A percentile compares a stretch with the other conserved stretches of the same genome.
Conservation (phyloP, 2,113 vertebrate species). For the Pygoscelis adeliae region DNA sequence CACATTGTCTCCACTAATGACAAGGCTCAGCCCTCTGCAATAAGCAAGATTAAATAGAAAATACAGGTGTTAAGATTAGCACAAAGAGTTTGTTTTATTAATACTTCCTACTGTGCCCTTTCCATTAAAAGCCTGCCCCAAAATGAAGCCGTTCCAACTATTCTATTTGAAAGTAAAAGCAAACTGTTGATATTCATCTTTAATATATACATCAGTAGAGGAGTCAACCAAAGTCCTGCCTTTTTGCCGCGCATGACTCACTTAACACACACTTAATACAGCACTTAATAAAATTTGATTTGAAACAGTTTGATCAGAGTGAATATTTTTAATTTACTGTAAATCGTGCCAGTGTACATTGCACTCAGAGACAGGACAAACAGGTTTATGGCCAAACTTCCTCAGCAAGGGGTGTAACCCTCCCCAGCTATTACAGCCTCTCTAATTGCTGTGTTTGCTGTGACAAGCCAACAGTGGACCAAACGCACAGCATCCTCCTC, state of each 20-base stretch:
- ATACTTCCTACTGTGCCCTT: background rate
- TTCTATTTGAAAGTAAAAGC: background rate
- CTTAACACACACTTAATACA: background rate
- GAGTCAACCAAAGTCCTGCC: background rate
- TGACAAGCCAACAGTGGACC: background rate
- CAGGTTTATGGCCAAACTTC: constrained; percentile 48
- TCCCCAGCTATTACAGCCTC: constrained; percentile 25
- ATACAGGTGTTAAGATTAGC: background rate
- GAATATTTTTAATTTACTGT: background rate
- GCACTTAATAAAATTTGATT: background rate
- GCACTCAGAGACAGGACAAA: constrained; percentile 8
- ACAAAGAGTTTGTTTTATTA: background rate
- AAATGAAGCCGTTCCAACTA: background rate
- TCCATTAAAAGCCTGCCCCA: background rate
- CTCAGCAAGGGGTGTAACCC: constrained; percentile 11
- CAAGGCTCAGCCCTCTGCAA: background rate
- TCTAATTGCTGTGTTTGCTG: constrained; percentile 39
- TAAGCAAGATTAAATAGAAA: constrained; percentile 9
- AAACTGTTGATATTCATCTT: background rate
- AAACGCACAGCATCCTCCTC: background rate
- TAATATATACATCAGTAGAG: background rate
- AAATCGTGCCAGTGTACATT: background rate
- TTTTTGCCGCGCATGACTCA: background rate
- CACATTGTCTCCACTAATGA: constrained; percentile 8
- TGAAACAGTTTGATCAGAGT: background rate